Evolutionary conservation across 1,140 invertebrate species (phyloP).

Genomic region (Euwallacea fornicatus): DNA sequence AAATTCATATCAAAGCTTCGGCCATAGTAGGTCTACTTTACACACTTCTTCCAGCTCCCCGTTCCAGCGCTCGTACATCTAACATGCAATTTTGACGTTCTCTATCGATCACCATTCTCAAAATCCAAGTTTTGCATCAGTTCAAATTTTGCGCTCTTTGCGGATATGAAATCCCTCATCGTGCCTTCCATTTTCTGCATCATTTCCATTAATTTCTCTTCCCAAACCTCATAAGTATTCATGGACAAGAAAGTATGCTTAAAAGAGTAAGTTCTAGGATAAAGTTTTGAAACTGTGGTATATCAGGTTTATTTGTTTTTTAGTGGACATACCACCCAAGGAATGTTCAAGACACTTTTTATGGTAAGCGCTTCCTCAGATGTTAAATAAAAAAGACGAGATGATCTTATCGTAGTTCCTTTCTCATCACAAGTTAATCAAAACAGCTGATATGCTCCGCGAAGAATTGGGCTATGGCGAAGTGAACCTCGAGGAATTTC

Average conservation of each 20-base stretch:
- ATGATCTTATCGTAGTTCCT: constrained; percentile 23
- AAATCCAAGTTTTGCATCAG: constrained; percentile 30
- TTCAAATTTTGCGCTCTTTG: constrained; percentile 18
- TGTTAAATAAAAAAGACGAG: no score
- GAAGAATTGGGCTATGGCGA: constrained; percentile 18
- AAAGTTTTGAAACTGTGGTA: no score
- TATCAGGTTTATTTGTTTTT: constrained; percentile 9
- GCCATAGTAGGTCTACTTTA: no score
- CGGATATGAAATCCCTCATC: constrained; percentile 13
- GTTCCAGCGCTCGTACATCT: constrained; percentile 7
- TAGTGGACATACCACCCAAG: constrained; percentile 4
- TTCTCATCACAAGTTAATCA: constrained; percentile 25
- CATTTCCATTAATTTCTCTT: constrained; percentile 1
- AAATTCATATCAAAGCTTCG: no score
- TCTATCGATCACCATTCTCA: constrained; percentile 36
- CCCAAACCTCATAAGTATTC: constrained; percentile 7
- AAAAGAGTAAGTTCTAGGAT: neutral
- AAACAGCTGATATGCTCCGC: constrained; percentile 22
- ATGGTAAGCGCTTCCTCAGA: constrained; percentile 17
- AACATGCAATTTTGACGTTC: constrained; percentile 39
- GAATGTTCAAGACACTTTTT: constrained; percentile 32
- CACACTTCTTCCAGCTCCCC: no score
- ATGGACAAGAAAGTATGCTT: constrained; percentile 20
- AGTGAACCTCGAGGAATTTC: constrained; percentile 6
- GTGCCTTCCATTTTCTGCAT: constrained; percentile 19